phyloP scores from a whole-genome alignment of 1,140 invertebrate genomes.

The Calliphora vicina region DNA sequence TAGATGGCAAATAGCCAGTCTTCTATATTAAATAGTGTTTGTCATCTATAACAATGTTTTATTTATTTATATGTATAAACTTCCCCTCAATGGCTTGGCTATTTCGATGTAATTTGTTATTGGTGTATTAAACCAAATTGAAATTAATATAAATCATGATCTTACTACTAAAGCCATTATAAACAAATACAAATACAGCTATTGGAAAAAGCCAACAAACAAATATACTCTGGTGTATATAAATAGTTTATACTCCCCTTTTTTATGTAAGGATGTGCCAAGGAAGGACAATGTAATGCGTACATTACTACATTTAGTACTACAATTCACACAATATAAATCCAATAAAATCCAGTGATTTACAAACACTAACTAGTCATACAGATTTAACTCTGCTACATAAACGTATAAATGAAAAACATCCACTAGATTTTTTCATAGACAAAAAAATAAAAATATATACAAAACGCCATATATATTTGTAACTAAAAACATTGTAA shows the following conservation, averaged over 20 bases:
- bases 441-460: neutral
- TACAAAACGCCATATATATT: neutral
- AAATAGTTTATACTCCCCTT: neutral
- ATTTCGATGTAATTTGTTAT: neutral
- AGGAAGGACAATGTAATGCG: neutral
- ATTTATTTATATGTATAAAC: neutral
- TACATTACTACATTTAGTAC: neutral
- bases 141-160: constrained; percentile 7
- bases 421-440: neutral
- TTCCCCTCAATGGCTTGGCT: neutral
- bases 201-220: too few relatives aligned
- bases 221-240: too few relatives aligned
- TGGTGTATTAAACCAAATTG: constrained; percentile 6
- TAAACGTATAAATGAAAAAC: neutral
- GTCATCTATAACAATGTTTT: neutral
- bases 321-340: constrained; percentile 30
- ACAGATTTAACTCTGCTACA: neutral
- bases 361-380: constrained; percentile 23
- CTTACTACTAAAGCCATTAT: neutral
- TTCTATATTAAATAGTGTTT: neutral
- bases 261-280: neutral
- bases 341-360: constrained; percentile 32
- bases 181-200: neutral
- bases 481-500: neutral
- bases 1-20: neutral